Conservation (phyloP, 2,113 vertebrate species). For the Lasiurus borealis region DNA sequence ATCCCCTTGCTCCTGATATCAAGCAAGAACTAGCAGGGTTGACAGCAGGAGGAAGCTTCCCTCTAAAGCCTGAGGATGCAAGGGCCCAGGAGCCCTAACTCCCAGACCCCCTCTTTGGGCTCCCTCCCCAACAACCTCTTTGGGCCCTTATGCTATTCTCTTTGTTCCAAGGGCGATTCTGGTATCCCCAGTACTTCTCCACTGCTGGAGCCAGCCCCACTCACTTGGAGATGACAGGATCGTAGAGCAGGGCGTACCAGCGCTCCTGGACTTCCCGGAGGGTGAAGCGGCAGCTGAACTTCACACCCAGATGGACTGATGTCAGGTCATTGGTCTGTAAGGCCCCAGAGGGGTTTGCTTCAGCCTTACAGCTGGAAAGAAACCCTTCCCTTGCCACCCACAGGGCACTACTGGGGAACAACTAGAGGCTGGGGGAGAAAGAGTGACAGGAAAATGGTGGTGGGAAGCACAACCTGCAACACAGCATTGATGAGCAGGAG, state of each 20-base stretch:
- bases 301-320: conserved; percentile 95
- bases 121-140: background rate
- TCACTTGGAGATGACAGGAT: conserved; percentile 98
- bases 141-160: background rate
- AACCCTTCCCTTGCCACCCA: background rate
- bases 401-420: background rate
- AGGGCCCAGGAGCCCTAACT: background rate
- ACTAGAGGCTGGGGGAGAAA: background rate
- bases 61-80: background rate
- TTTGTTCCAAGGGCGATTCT: background rate
- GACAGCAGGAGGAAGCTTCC: background rate
- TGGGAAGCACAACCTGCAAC: conserved; percentile 90
- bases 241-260: conserved; percentile 97
- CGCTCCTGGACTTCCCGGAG: conserved; percentile 96
- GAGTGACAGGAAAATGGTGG: background rate
- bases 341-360: background rate
- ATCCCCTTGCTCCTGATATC: background rate
- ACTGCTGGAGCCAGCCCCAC: conserved; percentile 60
- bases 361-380: background rate
- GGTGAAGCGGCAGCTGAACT: conserved; percentile 98
- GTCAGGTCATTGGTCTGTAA: conserved; percentile 95
- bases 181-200: background rate
- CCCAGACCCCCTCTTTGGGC: background rate
- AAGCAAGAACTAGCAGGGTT: background rate
- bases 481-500: conserved; percentile 96